phyloP scores from a whole-genome alignment of 2,113 vertebrate genomes.

The Siphamia tubifer region DNA sequence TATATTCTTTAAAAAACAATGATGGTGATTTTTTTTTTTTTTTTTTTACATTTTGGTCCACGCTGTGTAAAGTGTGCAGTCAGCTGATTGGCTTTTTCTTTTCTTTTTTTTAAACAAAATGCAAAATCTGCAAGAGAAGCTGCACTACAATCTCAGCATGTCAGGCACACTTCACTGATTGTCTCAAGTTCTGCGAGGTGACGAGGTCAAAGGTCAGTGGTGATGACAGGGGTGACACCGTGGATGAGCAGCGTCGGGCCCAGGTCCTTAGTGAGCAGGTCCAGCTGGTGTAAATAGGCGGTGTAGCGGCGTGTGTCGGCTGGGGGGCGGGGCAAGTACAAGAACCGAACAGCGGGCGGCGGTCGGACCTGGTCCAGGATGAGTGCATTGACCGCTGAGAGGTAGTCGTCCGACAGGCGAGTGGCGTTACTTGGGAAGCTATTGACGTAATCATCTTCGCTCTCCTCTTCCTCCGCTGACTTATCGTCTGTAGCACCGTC shows the following conservation, averaged over 20 bases:
- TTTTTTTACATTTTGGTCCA: neutral
- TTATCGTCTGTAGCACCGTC: constrained; percentile 8
- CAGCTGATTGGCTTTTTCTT: no score
- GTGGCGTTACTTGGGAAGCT: constrained; percentile 84
- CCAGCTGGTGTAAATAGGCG: constrained; percentile 85
- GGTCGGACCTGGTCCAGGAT: constrained; percentile 80
- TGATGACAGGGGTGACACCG: constrained; percentile 89
- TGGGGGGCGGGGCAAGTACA: constrained; percentile 88
- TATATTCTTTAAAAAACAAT: neutral
- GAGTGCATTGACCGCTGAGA: constrained; percentile 85
- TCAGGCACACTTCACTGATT: neutral
- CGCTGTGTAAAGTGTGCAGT: neutral
- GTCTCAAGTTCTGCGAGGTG: neutral
- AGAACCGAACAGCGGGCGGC: constrained; percentile 82
- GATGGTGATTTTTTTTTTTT: no score
- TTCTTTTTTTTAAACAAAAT: no score
- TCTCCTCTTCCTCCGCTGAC: neutral
- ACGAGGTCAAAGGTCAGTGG: constrained; percentile 85
- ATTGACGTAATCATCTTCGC: constrained; percentile 72
- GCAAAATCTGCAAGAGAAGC: neutral
- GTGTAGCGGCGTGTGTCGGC: constrained; percentile 86
- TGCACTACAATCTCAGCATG: neutral
- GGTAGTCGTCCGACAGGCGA: constrained; percentile 84
- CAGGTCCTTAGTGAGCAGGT: constrained; percentile 84
- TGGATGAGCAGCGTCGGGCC: constrained; percentile 92